Base-by-base conservation (phyloP, 2,888 invertebrate species). In the Sesamia inferens region DNA sequence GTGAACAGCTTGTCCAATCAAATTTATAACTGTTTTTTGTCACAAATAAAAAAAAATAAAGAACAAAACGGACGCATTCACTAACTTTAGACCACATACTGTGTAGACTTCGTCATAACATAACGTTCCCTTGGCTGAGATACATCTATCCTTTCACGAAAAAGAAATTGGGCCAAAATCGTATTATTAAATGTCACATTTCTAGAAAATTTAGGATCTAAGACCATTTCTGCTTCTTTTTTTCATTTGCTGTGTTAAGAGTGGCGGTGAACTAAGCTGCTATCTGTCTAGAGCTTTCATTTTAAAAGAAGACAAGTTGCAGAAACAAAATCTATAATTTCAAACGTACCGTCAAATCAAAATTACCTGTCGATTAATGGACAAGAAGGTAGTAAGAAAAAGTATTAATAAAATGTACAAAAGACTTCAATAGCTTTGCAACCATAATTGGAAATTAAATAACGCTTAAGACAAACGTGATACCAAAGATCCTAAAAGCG, bases 361-460 rank as follows among this genome's bases (percentile, higher is more conserved):
- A 14, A 57, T 51, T 62, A 79, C 51, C 58, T 58, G 58, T 47
- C 44, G 31, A 80, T 58, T 10, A 24, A 39, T 10, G 6, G 42
- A 63, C 63, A 42, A 74, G 63, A 54, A 79, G 73, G 63, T 64
- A 51, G 0, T 55, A 48, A 44, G n/a, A 74, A 59, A 63, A n/a
- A n/a, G n/a, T n/a, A n/a, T n/a, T n/a, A n/a, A n/a, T n/a, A n/a
- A n/a, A 79, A 24, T 31, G 0, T 16, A 71, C 22, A 11, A 24
- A 39, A 76, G 16, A 11, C 57, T 73, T 47, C 58, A 79, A 79
- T 63, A 44, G 54, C 8, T 24, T n/a, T 4, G n/a, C 39, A 78
- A 24, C n/a, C 1, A 51, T 51, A 44, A 31, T 31, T 31, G 31
- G 31, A 31, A 2, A 31, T 48, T 59, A 10, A 42, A 58, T 74